Conservation (phyloP, 2,797 vertebrate species). For the Fratercula arctica region DNA sequence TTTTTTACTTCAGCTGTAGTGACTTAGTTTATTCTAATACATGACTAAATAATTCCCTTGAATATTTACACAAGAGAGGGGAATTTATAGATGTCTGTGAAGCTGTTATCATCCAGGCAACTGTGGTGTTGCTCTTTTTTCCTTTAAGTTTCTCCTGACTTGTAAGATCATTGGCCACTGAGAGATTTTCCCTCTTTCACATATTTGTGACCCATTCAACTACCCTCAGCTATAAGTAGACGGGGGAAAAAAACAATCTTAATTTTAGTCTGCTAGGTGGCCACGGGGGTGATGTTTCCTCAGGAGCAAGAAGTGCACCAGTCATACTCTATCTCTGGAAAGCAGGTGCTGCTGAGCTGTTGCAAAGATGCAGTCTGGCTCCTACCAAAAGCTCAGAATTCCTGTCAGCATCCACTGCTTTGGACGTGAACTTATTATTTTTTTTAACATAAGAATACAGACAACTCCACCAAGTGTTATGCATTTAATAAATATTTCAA, state of each 20-base stretch:
- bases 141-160: neutral
- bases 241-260: neutral
- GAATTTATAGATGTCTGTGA: neutral
- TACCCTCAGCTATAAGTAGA: neutral
- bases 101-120: neutral
- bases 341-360: neutral
- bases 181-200: neutral
- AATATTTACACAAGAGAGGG: neutral
- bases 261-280: neutral
- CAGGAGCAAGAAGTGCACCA: neutral
- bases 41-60: neutral
- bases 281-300: neutral
- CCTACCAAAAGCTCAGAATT: neutral
- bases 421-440: neutral
- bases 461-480: neutral
- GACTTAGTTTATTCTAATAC: neutral
- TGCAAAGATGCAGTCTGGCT: neutral
- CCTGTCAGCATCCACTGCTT: neutral
- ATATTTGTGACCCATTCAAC: neutral
- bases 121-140: fast-evolving
- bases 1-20: neutral
- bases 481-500: neutral
- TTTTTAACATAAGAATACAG: neutral
- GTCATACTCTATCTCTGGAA: neutral
- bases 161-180: neutral